A percentile compares a stretch with the other conserved stretches of the same genome.
Conservation (phyloP, 1,140 invertebrate genomes). For the Globodera ellingtonae region DNA sequence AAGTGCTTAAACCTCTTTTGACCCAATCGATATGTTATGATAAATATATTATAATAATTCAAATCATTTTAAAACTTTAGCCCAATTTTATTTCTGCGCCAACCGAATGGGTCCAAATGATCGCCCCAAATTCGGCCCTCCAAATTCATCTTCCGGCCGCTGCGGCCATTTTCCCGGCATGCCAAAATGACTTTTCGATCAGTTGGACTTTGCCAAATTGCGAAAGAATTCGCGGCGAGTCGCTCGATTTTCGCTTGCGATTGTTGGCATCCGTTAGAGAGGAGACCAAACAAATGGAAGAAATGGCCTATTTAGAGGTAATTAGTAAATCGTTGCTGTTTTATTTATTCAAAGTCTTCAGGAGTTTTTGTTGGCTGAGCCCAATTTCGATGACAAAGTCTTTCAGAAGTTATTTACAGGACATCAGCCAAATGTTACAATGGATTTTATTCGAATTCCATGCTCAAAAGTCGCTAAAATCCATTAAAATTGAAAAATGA, state of each 20-base stretch:
- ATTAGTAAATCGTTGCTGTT: not conserved
- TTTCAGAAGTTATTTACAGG: not conserved
- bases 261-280: constrained; percentile 12
- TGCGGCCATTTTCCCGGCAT: constrained; percentile 28
- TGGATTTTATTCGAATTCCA: constrained; percentile 28
- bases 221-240: not conserved
- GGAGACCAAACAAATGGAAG: not conserved
- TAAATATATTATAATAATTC: not conserved
- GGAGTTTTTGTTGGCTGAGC: not conserved
- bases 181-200: constrained; percentile 35
- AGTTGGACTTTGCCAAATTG: constrained; percentile 31
- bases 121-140: not conserved
- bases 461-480: not conserved
- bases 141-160: not conserved
- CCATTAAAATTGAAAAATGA: not conserved
- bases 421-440: not conserved
- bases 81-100: not conserved
- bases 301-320: constrained; percentile 4
- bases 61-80: not conserved
- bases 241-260: constrained; percentile 27
- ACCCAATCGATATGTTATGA: no score
- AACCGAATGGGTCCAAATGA: not conserved
- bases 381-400: constrained; percentile 22
- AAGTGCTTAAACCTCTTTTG: no score
- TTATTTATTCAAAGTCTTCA: not conserved